Evolutionary conservation across 2,888 invertebrate genomes (phyloP).

Genomic region (Callosobruchus maculatus): DNA sequence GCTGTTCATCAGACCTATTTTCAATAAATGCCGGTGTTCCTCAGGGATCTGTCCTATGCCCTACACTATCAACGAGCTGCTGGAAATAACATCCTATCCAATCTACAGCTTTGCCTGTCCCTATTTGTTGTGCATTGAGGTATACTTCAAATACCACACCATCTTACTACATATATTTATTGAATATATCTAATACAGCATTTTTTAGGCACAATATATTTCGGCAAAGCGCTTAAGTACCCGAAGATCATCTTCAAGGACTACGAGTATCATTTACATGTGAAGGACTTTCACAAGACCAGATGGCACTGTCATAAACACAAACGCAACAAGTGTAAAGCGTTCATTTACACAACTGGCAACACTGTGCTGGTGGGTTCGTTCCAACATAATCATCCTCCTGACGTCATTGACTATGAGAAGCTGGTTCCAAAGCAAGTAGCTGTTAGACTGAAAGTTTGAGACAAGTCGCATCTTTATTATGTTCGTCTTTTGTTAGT

Average conservation of each 20-base stretch:
- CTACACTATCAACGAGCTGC: no score
- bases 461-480: no score
- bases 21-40: no score
- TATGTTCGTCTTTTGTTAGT: no score
- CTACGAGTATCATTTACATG: constrained; percentile 26
- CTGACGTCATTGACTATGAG: constrained; percentile 6
- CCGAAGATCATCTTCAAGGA: constrained; percentile 27
- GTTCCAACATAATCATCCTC: constrained; percentile 20
- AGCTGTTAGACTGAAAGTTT: neutral
- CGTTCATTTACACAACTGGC: constrained; percentile 21
- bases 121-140: no score
- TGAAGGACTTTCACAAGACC: constrained; percentile 17
- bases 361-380: constrained; percentile 11
- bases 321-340: constrained; percentile 19
- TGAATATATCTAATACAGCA: neutral
- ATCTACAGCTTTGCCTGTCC: no score
- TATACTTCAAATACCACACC: no score
- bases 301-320: constrained; percentile 28
- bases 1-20: no score
- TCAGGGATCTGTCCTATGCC: no score
- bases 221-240: constrained; percentile 26
- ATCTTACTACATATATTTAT: no score
- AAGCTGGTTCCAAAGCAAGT: constrained; percentile 7
- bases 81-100: no score
- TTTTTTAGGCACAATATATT: constrained; percentile 26